Evolutionary conservation across 2,888 invertebrate species (phyloP), one percentile per base, ranked within the genome.

Genomic region (Halictus quadricinctus): DNA sequence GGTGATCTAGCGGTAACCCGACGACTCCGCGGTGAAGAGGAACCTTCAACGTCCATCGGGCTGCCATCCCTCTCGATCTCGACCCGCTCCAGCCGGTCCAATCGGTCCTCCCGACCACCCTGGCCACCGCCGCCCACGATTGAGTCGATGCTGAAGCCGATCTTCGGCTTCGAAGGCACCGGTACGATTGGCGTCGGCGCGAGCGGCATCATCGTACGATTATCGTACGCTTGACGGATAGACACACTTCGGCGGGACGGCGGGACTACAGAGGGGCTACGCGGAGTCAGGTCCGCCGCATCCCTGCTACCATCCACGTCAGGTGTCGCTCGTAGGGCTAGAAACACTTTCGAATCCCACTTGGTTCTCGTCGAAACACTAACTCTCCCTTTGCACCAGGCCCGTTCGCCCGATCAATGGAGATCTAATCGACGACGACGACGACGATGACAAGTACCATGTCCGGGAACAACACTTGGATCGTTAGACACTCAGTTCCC

Each of bases 101-200:
- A 7, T 12, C 90, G 89, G 60, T 90, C 91, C 70, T 93, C 91
- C 48, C 93, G 91, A 46, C 93, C 70, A n/a, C 70, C 93, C 87
- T 98, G 98, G 3, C 90, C 92, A 58, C 91, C 91, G 66, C 97
- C 97, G 91, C 98, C 98, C 86, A 98, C 98, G 94, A 98, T 98
- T 93, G 98, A 98, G 95, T 98, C 98, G 95, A 98, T 98, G 94
- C 98, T 98, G 95, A 98, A 98, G 93, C 98, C 98, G 95, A 98
- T 97, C 95, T 98, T 98, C 91, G 98, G 98, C 95, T 98, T 98
- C 92, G 97, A 97, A 94, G 98, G 97, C 96, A 98, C 97, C 95
- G 98, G 97, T 95, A 97, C 97, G 95, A 98, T 97, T 96, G 98
- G 97, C 95, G 98, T 98, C 96, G 98, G 98, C 96, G 98, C 98